Base-by-base conservation (phyloP, 2,888 invertebrate species). In the Acrobeloides nanus region DNA sequence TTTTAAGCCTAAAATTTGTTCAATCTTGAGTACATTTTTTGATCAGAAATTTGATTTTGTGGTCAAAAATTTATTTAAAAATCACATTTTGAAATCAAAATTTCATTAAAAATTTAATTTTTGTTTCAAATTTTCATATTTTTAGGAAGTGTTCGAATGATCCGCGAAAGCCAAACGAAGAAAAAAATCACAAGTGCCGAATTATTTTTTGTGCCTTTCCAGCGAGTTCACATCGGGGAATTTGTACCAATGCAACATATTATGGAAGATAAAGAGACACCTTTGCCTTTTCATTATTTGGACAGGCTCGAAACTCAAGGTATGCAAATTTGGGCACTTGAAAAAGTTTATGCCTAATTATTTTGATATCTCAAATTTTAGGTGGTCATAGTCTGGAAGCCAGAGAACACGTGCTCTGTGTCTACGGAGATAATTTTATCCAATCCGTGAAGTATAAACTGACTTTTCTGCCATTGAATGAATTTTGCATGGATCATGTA, bases 361-460 rank as follows among this genome's bases (percentile, higher is more conserved):
- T 15, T 53, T 52, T 50, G 12, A n/a, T 17, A 12, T 55, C 6
- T 26, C 18, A 18, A 15, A 20, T 25, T 41, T 10, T 31, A 57
- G 57, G 57, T 25, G 47, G 52, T n/a, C 57, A 59, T 33, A 41
- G 57, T 26, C 51, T 74, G 39, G 72, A 74, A 35, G 51, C 55
- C 3, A 40, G 69, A 10, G 53, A 56, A 7, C 73, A 73, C 50
- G 51, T 64, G 32, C 51, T 73, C 15, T 68, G 66, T 43, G 74
- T 73, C 23, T 73, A 73, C 50, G 74, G 74, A n/a, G 74, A 73
- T 41, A 73, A 73, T 49, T 73, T 74, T 66, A 50, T 73, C 17
- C 63, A 66, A 39, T 61, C 62, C 29, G 73, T 70, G 34, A 70
- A 62, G 35, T 69, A 68, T 46, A 59, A 59, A 18, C 55, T 70